Evolutionary conservation across 2,113 vertebrate species (phyloP), one percentile per base, ranked within the genome.

Genomic region (Solenodon paradoxus): DNA sequence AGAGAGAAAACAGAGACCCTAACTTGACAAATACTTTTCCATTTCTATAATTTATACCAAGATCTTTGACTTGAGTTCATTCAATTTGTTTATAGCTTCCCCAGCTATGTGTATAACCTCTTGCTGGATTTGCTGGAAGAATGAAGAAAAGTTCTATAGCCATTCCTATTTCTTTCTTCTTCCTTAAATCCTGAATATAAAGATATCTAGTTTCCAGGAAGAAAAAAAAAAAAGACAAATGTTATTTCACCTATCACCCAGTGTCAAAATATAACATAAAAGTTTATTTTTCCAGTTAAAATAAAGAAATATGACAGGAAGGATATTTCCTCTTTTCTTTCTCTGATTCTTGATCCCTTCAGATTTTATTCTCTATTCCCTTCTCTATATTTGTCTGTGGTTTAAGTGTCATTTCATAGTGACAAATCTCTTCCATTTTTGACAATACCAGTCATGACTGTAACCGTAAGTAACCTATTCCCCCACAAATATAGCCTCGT

Each of bases 231-330:
- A 38, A 74, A 55, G 19, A 15, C 28, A 53, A n/a, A n/a, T 61
- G 6, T 71, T 88, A 93, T 92, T 83, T 85, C 15, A 86, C 85
- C 28, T 26, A 81, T 78, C 77, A 71, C 32, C n/a, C 26, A 68
- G 32, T 90, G 71, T 88, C 81, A 96, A 95, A 90, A 96, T 89
- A 66, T 28, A 95, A 51, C 26, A 35, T 57, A 26, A 59, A 92
- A 75, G 30, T 92, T 93, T 94, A 53, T 63, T 51, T 74, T 91
- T 66, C 42, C 84, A 77, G 30, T 84, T 89, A 74, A 92, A 85
- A 89, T 92, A 72, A 92, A 47, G 10, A 92, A 92, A 63, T 74
- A 32, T 15, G 11, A 74, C 68, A 74, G 7, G 20, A 7, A 61
- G 19, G 40, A 17, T 88, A 57, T 79, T 88, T 93, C 64, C 59